Evolutionary conservation across 2,797 vertebrate genomes (phyloP), one percentile per base, ranked within the genome.

Genomic region (Diplodus sargus): DNA sequence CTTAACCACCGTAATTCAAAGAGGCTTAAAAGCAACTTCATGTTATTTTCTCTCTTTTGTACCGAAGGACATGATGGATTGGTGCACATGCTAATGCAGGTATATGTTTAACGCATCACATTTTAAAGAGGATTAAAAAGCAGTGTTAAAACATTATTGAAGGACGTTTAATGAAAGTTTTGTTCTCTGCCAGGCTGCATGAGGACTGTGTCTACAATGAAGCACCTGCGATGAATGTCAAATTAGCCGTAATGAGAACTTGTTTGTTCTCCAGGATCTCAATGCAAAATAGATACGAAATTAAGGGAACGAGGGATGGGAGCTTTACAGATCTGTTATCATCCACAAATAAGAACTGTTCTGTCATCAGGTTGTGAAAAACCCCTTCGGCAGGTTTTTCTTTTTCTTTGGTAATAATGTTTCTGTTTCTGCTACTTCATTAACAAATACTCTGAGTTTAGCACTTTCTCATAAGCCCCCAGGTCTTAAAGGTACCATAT

Each of bases 1-100:
- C 70, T 79, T 60, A 79, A 74, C 56, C 73, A 58, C 39, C 7
- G 39, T 7, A 17, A 70, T 82, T 79, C 34, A 74, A 70, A 81
- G 68, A 56, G 47, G 30, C 76, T 86, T 79, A 59, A 82, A 78
- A 86, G 80, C 71, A 76, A 70, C 60, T 89, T 84, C 74, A 81
- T 80, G 15, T 45, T 63, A 42, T 72, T 81, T 84, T 65, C 48
- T 58, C 20, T 47, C 16, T 49, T 62, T 71, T 70, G 8, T 71
- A 34, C 74, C 64, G 52, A 73, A 57, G 39, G 20, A 81, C 60
- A 64, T 6, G 49, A 16, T 12, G 39, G 45, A 67, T 20, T 8
- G 49, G 34, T 53, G 22, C 23, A 30, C 3, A 28, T 58, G 74
- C 39, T 65, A n/a, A 64, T 81, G 42, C 39, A 42, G 20, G 23